Base-by-base conservation (phyloP, 30 jellyfish, hydroid and myxozoan species). In the Hydractinia echinata region DNA sequence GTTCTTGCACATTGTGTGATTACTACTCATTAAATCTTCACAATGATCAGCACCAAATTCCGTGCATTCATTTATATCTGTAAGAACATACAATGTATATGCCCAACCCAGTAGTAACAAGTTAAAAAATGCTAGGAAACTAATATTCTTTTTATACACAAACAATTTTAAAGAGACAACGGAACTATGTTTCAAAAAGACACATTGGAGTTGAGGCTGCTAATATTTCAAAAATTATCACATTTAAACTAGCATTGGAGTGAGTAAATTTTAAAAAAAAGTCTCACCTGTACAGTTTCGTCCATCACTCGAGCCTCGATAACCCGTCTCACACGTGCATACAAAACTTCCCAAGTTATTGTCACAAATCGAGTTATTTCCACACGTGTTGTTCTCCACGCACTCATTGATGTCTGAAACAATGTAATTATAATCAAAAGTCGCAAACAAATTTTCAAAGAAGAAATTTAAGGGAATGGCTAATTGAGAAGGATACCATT, bases 371-470 rank as follows among this genome's bases (percentile, higher is more conserved):
- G 89, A 68, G 52, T 82, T 72, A 7, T 55, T 85, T 55, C 82
- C 91, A 66, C 99, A 93, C 13, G 94, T 92, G 55, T 79, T 54
- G 16, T 61, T 67, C 39, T 81, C 86, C 66, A 44, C 62, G 85
- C 99, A 93, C 66, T 93, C 99, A 58, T 93, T 89, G 16, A 93
- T 85, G 71, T 93, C 99, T 87, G 77, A 48, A 87, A 66, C 9
- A 11, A 68, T 15, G 21, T 68, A 11, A 0, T 58, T 13, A 1
- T 58, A 58, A 58, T 58, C 15, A 58, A 58, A 30, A 0, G 44
- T 30, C 44, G 44, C 44, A 30, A 30, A 30, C 44, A 30, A 2
- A 30, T 30, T 30, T 30, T 30, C 2, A 30, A 0, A 30, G 44
- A 2, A 30, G 44, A 30, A 0, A 0, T 30, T 30, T 30, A 30